Evolutionary conservation across 2,888 invertebrate species (phyloP).

Genomic region (Scotopteryx bipunctaria): DNA sequence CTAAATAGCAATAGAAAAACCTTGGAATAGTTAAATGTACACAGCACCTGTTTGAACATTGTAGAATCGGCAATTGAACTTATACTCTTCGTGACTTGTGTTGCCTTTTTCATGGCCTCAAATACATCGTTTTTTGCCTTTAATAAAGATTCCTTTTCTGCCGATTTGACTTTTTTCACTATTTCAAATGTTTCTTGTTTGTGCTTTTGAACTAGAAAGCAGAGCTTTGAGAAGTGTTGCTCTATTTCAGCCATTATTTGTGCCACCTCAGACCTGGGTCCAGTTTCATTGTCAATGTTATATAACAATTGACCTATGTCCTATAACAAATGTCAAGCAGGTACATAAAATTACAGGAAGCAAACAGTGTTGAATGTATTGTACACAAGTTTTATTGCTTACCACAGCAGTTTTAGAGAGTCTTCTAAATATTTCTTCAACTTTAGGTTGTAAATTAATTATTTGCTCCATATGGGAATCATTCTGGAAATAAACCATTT

Average conservation of each 20-base stretch:
- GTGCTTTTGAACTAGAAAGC: slow-evolving; percentile 76
- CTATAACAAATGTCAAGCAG: slow-evolving; percentile 46
- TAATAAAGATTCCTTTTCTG: slow-evolving; percentile 60
- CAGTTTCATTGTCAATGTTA: slow-evolving; percentile 61
- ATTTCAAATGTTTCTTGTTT: slow-evolving; percentile 70
- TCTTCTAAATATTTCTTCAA: slow-evolving; percentile 67
- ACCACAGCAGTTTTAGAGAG: slow-evolving; percentile 76
- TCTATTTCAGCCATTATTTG: slow-evolving; percentile 62
- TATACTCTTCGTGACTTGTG: slow-evolving; percentile 49
- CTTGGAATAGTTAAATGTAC: too few species aligned
- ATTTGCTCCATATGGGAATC: slow-evolving; percentile 57
- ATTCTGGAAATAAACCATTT: slow-evolving; percentile 67
- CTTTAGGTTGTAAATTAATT: slow-evolving; percentile 56
- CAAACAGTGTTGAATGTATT: neutral
- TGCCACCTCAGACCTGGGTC: slow-evolving; percentile 51
- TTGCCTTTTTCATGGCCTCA: slow-evolving; percentile 56
- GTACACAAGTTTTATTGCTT: slow-evolving; percentile 36
- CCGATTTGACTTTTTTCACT: slow-evolving; percentile 54
- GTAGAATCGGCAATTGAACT: slow-evolving; percentile 46
- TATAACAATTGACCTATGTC: slow-evolving; percentile 68
- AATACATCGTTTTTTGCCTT: slow-evolving; percentile 56
- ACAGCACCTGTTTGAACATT: slow-evolving; percentile 59
- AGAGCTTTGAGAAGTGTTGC: slow-evolving; percentile 79
- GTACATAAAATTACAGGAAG: neutral
- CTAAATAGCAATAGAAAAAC: too few species aligned